These are phyloP conservation scores for Penaeus japonicus DNA, from an alignment of 1,140 invertebrate genomes.

Conservation along the genomic window DNA sequence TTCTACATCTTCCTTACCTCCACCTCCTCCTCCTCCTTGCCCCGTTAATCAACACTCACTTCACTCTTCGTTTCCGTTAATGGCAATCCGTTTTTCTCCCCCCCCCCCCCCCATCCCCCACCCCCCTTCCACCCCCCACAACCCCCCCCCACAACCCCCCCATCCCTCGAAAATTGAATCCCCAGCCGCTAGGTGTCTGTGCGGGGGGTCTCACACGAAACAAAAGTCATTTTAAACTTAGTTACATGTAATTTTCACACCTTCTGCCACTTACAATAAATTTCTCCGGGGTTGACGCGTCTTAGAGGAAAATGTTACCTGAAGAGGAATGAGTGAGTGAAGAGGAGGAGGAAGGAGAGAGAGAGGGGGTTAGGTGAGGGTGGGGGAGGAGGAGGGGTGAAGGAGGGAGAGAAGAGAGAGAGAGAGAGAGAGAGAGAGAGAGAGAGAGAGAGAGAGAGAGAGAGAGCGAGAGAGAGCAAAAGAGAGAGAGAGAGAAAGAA, in stretches of 20 bases:
- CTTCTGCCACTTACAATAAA: conserved; percentile 7
- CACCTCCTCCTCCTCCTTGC: no score
- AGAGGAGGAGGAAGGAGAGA: neutral
- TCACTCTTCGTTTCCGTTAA: neutral
- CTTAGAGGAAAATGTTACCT: neutral
- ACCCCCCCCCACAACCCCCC: no score
- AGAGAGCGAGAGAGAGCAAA: neutral
- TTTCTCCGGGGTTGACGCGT: neutral
- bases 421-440: neutral
- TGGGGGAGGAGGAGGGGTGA: neutral
- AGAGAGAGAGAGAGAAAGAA: neutral
- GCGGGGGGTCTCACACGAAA: neutral
- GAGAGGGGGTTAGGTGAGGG: neutral
- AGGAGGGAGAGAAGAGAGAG: neutral
- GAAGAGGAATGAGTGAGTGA: no score
- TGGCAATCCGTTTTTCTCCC: neutral
- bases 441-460: neutral
- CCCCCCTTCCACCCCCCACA: no score
- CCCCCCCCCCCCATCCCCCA: no score
- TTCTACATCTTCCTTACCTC: no score
- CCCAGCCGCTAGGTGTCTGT: neutral
- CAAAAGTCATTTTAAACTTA: conserved; percentile 8
- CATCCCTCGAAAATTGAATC: neutral
- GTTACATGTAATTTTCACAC: conserved; percentile 15
- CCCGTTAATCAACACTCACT: no score